Conservation (phyloP, 2,113 vertebrate genomes). For the Rhabdornis inornatus region DNA sequence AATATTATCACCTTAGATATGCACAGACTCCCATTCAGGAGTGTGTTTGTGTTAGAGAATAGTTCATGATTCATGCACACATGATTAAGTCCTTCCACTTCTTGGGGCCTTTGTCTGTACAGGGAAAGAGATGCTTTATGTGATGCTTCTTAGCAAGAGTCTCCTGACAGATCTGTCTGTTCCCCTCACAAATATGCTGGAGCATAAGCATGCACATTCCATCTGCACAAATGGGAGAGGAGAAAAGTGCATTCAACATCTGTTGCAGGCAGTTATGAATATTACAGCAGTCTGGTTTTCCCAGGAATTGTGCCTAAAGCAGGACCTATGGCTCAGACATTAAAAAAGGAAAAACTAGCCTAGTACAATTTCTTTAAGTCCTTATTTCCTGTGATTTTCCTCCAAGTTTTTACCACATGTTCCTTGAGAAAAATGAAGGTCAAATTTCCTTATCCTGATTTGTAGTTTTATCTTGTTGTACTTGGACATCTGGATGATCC, state of each 20-base stretch:
- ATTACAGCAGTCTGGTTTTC: background rate
- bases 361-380: background rate
- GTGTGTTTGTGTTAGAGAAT: background rate
- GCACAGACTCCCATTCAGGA: background rate
- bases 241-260: slow-evolving; percentile 12
- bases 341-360: background rate
- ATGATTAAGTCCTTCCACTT: background rate
- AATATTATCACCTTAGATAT: background rate
- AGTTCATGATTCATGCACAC: background rate
- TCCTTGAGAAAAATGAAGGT: background rate
- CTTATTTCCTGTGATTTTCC: background rate
- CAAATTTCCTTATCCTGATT: background rate
- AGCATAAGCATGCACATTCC: background rate
- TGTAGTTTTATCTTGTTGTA: background rate
- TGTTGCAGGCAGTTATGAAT: background rate
- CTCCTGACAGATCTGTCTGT: background rate
- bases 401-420: background rate
- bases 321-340: background rate
- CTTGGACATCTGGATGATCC: background rate
- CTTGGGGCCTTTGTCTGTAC: background rate
- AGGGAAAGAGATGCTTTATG: background rate
- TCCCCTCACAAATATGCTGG: background rate
- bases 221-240: background rate
- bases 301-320: slow-evolving; percentile 18
- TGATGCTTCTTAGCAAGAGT: background rate